Evolutionary conservation across 2,888 invertebrate species (phyloP), one percentile per base, ranked within the genome.

Genomic region (Ceriagrion tenellum): DNA sequence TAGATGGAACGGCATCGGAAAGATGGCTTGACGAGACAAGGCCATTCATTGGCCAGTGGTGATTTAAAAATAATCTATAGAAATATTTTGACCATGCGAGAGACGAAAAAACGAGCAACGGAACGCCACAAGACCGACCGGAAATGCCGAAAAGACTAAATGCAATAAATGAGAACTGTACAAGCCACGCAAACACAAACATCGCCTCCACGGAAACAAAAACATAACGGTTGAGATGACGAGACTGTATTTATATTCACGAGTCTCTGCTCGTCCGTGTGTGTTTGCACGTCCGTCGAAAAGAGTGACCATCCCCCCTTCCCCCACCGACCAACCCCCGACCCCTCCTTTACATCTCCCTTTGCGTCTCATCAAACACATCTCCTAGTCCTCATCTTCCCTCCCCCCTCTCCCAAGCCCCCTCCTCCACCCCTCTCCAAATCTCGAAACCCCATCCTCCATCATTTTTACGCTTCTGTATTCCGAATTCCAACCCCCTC

Each of bases 221-320:
- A 93, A 69, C 93, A 69, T 47, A 93, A 93, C 93, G 69, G 93
- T 93, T 12, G 63, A 4, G n/a, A 40, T n/a, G 47, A 40, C 93
- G 69, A 26, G 69, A 63, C 59, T 47, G 40, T 91, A 91, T 91
- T 91, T 59, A 91, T 91, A 91, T 69, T 40, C 23, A 40, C 91
- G 23, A 30, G 18, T 23, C 35, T 26, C 63, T 26, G 2, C 20
- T 59, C 18, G 59, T 16, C 59, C 59, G 35, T 69, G 91, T 35
- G 56, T 91, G 93, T 63, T 81, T 81, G 35, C 35, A n/a, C n/a
- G n/a, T n/a, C 23, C 69, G 69, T n/a, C 10, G n/a, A 10, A 26
- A 26, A 69, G 59, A 12, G 26, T 26, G 69, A 69, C 26, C 23
- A 10, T 3, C n/a, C 26, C 69, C 1, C 1, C 69, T 10, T 0